Conservation (phyloP, 2,888 invertebrate genomes). For the Carcina quercana region DNA sequence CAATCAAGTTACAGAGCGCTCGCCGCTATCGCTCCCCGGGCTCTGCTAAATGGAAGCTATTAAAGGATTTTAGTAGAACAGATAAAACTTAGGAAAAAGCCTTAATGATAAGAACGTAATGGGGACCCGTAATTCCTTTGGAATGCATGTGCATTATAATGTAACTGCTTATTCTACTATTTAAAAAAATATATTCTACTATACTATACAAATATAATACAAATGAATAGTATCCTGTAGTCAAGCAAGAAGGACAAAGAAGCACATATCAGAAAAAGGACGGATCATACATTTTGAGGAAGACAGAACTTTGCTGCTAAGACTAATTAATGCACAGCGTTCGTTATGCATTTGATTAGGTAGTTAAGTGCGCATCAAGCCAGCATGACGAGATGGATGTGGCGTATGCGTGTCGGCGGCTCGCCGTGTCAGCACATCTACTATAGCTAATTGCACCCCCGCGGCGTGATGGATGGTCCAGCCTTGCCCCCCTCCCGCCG, state of each 20-base stretch:
- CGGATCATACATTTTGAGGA: no score
- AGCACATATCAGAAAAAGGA: no score
- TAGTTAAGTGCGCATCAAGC: slow-evolving; percentile 9
- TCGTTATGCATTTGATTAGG: slow-evolving; percentile 9
- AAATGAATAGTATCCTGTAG: no score
- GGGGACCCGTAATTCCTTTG: slow-evolving; percentile 8
- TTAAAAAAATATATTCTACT: no score
- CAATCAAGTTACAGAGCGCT: slow-evolving; percentile 22
- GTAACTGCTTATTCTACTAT: no score
- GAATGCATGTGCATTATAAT: slow-evolving; percentile 5
- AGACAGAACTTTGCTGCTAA: no score
- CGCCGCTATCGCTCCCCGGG: slow-evolving; percentile 31
- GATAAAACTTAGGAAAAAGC: slow-evolving; percentile 28
- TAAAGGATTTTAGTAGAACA: slow-evolving; percentile 42
- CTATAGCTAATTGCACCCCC: slow-evolving; percentile 49
- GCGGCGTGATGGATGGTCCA: slow-evolving; percentile 64
- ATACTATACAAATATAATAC: no score
- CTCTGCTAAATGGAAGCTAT: slow-evolving; percentile 43
- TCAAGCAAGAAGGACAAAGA: no score
- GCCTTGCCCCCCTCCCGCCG: slow-evolving; percentile 24
- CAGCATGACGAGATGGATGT: slow-evolving; percentile 19
- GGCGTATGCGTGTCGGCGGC: slow-evolving; percentile 33
- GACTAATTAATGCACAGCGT: neutral
- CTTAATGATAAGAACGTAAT: slow-evolving; percentile 14
- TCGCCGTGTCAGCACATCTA: slow-evolving; percentile 68